Percentiles rank a stretch among this genome's conserved stretches.
Evolutionary conservation across 2,888 invertebrate species (phyloP).

Genomic region (Ectemnius lituratus): DNA sequence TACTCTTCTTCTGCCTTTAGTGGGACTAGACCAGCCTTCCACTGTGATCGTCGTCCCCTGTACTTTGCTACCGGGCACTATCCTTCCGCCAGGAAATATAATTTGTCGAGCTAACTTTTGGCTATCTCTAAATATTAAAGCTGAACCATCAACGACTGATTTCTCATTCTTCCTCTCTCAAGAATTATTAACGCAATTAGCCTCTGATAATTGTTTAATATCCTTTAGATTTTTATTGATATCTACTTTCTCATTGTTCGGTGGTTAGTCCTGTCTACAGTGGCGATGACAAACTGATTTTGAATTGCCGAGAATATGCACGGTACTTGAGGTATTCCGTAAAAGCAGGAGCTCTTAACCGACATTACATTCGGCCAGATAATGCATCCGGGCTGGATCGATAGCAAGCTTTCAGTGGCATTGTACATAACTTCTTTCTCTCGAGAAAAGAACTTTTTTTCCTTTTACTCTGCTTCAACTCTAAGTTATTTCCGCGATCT

Average conservation of each 20-base stretch:
- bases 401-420: too few species aligned
- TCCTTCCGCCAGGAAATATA: slow-evolving; percentile 64
- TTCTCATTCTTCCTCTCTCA: neutral
- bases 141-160: neutral
- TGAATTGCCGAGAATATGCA: slow-evolving; percentile 40
- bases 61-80: slow-evolving; percentile 5
- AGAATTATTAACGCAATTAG: neutral
- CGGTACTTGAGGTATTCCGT: neutral
- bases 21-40: too few species aligned
- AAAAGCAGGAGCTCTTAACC: slow-evolving; percentile 4
- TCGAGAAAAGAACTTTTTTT: too few species aligned
- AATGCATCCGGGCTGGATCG: neutral
- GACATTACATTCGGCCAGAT: slow-evolving; percentile 2
- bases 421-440: too few species aligned
- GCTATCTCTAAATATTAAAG: slow-evolving; percentile 33
- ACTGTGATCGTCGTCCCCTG: too few species aligned
- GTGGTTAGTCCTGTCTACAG: slow-evolving; percentile 3
- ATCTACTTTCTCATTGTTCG: too few species aligned
- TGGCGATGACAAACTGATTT: slow-evolving; percentile 47
- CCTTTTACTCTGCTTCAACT: too few species aligned
- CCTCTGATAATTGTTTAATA: too few species aligned
- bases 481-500: too few species aligned
- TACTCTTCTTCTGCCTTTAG: slow-evolving; percentile 12
- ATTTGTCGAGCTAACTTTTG: slow-evolving; percentile 72
- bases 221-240: too few species aligned